These are phyloP conservation scores for Lepidocyrtoides sp. DNA, from an alignment of 2,888 invertebrate genomes.

Conservation along the genomic window DNA sequence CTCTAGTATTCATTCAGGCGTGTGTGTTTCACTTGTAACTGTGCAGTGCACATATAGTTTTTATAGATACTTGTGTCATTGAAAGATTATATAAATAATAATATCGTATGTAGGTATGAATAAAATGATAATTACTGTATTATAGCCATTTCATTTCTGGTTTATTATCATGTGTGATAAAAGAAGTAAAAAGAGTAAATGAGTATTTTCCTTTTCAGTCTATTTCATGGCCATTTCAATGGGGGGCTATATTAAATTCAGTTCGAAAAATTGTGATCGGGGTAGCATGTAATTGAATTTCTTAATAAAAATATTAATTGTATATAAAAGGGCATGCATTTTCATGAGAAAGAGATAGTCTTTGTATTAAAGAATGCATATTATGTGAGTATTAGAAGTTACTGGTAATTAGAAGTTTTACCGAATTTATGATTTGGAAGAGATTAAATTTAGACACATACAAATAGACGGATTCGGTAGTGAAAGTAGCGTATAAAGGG, in stretches of 20 bases:
- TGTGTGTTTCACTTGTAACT: background rate
- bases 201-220: slow-evolving; percentile 28
- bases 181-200: slow-evolving; percentile 11
- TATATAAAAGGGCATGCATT: no score
- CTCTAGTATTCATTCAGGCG: background rate
- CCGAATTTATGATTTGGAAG: no score
- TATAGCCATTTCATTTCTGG: slow-evolving; percentile 9
- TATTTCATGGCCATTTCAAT: background rate
- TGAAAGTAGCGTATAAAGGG: no score
- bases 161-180: background rate
- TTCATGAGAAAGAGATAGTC: no score
- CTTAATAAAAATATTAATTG: no score
- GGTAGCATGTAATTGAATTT: background rate
- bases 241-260: background rate
- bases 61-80: background rate
- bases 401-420: no score
- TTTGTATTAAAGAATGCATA: no score
- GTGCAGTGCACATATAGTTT: background rate
- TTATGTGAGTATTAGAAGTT: no score
- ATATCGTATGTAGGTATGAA: no score
- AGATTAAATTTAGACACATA: no score
- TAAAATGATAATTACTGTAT: slow-evolving; percentile 25
- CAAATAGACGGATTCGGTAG: no score
- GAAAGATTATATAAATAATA: background rate
- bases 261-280: background rate